Conservation (phyloP, 2,797 vertebrate species). For the Tolypeutes matacus region DNA sequence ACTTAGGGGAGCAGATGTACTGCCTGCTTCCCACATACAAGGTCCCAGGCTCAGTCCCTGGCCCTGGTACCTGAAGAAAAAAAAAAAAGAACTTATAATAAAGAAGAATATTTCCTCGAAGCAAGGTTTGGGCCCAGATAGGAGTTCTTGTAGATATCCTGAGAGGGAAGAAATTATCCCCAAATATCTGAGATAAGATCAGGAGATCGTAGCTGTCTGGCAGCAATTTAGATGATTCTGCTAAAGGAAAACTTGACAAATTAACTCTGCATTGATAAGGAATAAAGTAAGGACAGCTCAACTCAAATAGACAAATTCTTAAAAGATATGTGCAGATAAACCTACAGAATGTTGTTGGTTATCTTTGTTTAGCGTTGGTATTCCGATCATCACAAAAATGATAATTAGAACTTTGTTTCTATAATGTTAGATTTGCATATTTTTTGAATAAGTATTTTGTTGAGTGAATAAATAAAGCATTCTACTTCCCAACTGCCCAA, state of each 20-base stretch:
- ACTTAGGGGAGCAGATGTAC: too few relatives aligned
- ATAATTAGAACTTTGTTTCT: not conserved
- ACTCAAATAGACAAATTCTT: not conserved
- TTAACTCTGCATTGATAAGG: not conserved
- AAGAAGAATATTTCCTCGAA: conserved; percentile 8
- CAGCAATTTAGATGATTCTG: not conserved
- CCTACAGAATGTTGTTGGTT: not conserved
- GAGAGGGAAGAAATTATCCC: not conserved
- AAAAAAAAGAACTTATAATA: not conserved
- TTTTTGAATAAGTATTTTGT: not conserved
- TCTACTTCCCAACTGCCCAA: not conserved
- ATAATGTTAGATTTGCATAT: not conserved
- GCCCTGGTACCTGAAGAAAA: too few relatives aligned
- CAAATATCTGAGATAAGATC: not conserved
- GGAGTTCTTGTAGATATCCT: not conserved
- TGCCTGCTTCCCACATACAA: too few relatives aligned
- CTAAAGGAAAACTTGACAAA: not conserved
- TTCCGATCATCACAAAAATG: not conserved
- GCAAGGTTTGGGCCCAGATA: not conserved
- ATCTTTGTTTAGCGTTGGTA: not conserved
- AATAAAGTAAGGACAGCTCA: not conserved
- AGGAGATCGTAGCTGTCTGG: not conserved
- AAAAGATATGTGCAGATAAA: not conserved
- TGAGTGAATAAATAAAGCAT: not conserved
- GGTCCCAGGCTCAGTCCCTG: too few relatives aligned